A percentile compares a stretch with the other conserved stretches of the same genome.
Evolutionary conservation across 2,888 invertebrate species (phyloP).

Genomic region (Microdon myrmicae): DNA sequence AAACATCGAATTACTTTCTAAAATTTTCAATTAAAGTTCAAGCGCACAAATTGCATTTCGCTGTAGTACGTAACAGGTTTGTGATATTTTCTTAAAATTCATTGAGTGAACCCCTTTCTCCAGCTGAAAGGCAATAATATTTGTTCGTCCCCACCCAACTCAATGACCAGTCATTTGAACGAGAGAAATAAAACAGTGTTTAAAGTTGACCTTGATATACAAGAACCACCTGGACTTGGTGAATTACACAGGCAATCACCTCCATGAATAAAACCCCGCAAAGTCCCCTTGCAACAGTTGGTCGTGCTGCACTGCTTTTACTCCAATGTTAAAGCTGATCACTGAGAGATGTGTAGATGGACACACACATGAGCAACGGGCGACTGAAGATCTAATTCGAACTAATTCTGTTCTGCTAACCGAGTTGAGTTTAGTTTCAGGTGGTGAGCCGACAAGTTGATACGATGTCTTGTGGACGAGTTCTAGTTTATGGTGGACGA

Average conservation of each 20-base stretch:
- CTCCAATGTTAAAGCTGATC: too few relatives aligned
- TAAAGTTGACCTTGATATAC: constrained; percentile 2
- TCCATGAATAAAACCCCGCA: background rate
- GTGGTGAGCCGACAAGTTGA: constrained; percentile 26
- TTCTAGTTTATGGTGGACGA: constrained; percentile 94
- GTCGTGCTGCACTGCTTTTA: too few relatives aligned
- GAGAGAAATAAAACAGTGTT: background rate
- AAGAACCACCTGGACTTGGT: constrained; percentile 5
- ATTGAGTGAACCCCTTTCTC: constrained; percentile 9
- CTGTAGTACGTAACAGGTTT: constrained; percentile 8
- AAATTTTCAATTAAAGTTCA: constrained; percentile 22
- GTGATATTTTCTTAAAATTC: too few relatives aligned
- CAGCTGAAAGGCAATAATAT: constrained; percentile 2
- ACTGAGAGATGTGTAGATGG: too few relatives aligned
- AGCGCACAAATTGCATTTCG: constrained; percentile 9
- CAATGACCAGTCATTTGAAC: background rate
- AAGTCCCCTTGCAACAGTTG: constrained; percentile 42
- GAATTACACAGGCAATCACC: too few relatives aligned
- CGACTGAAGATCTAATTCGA: too few relatives aligned
- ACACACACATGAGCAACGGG: too few relatives aligned
- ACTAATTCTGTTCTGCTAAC: constrained; percentile 4
- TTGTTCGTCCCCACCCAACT: constrained; percentile 24
- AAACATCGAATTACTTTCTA: background rate
- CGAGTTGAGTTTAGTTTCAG: constrained; percentile 39
- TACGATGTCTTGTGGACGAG: constrained; percentile 73